Evolutionary conservation across 1,140 invertebrate species (phyloP).

Genomic region (Heliconius hermathena): DNA sequence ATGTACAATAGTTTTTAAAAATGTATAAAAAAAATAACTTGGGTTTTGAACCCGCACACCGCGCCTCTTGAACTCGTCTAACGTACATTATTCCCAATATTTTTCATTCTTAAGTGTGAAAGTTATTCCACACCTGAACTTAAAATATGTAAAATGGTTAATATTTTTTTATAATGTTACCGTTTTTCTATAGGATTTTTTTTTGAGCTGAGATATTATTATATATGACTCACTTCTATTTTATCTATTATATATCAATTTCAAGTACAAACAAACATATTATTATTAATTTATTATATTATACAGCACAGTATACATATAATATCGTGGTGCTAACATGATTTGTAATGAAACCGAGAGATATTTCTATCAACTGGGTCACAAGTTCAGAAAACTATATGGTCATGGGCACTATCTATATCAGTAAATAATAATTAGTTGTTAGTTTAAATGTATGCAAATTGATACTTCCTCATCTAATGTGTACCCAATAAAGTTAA

Average conservation of each 20-base stretch:
- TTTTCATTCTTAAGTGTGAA: no score
- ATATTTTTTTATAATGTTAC: background rate
- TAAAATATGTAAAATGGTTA: background rate
- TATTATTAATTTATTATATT: background rate
- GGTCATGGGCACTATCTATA: slow-evolving; percentile 38
- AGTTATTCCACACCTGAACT: no score
- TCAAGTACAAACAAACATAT: background rate
- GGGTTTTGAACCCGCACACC: no score
- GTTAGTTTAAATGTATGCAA: slow-evolving; percentile 5
- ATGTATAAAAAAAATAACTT: no score
- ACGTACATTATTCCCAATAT: no score
- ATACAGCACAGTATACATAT: background rate
- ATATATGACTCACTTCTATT: background rate
- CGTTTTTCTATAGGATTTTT: background rate
- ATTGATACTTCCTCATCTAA: background rate
- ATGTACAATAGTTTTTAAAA: no score
- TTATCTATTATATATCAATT: background rate
- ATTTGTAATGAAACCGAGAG: slow-evolving; percentile 15
- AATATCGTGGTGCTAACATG: background rate
- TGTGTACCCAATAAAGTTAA: background rate
- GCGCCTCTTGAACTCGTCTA: no score
- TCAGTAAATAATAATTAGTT: background rate
- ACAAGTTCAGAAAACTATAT: slow-evolving; percentile 42
- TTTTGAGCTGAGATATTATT: background rate
- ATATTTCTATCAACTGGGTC: slow-evolving; percentile 45